Evolutionary conservation across 2,797 vertebrate genomes (phyloP).

Genomic region (Galaxias olidus): DNA sequence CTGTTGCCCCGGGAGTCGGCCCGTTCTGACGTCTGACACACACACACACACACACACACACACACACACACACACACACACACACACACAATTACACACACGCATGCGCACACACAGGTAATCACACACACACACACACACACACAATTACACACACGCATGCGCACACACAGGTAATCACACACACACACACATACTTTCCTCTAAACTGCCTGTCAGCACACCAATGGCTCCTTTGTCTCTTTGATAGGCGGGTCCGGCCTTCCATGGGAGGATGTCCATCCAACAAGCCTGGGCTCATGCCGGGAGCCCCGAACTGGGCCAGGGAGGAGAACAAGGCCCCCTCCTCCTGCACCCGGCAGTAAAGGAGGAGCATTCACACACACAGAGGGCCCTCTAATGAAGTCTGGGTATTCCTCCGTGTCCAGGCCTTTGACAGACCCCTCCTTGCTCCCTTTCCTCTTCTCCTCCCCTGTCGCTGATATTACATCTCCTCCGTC

Average conservation of each 20-base stretch:
- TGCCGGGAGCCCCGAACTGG: conserved; percentile 58
- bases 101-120: conserved; percentile 10
- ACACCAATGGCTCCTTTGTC: conserved; percentile 76
- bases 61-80: conserved; percentile 23
- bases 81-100: conserved; percentile 22
- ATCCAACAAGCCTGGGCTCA: conserved; percentile 62
- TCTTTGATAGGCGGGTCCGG: conserved; percentile 69
- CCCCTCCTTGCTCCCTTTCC: not conserved
- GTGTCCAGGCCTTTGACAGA: conserved; percentile 25
- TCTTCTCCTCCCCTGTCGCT: conserved; percentile 13
- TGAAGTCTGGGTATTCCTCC: conserved; percentile 58
- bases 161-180: conserved; percentile 27
- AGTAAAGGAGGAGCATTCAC: conserved; percentile 31
- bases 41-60: conserved; percentile 26
- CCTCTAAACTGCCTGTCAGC: conserved; percentile 66
- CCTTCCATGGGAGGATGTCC: conserved; percentile 68
- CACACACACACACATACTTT: not conserved
- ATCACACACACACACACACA: conserved; percentile 22
- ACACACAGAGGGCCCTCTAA: conserved; percentile 54
- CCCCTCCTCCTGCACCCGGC: conserved; percentile 48
- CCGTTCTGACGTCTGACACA: conserved; percentile 7
- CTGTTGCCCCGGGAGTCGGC: not conserved
- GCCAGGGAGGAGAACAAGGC: conserved; percentile 60
- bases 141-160: conserved; percentile 20
- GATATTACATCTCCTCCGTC: conserved; percentile 42